phyloP scores from a whole-genome alignment of 2,113 vertebrate genomes.

The Verasper variegatus region DNA sequence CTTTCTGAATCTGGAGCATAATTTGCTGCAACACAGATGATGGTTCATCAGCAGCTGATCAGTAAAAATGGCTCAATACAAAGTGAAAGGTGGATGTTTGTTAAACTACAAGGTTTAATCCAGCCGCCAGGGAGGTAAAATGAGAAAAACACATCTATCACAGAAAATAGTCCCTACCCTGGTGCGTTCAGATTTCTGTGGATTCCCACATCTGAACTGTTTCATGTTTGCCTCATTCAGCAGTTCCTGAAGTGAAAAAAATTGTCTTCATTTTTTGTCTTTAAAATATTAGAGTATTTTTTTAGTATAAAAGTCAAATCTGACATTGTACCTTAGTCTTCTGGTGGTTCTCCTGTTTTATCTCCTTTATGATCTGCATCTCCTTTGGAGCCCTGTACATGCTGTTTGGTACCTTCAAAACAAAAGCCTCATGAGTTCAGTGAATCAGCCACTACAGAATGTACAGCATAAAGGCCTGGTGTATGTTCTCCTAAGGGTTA shows the following conservation, averaged over 20 bases:
- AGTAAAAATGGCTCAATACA: not conserved
- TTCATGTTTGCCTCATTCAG: conserved; percentile 83
- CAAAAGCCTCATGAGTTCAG: not conserved
- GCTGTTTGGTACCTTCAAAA: conserved; percentile 84
- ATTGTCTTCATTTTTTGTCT: not conserved
- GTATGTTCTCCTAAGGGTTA: not conserved
- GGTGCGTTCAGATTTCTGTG: conserved; percentile 79
- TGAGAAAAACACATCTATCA: not conserved
- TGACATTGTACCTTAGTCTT: conserved; percentile 84
- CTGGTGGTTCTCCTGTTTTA: conserved; percentile 82
- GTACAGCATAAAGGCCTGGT: not conserved
- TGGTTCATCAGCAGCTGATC: not conserved
- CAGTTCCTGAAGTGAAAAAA: conserved; percentile 72
- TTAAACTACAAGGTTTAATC: not conserved
- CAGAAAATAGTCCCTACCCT: conserved; percentile 63
- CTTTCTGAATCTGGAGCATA: conserved; percentile 75
- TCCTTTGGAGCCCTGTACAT: conserved; percentile 87
- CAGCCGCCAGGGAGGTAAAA: not conserved
- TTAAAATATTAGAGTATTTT: not conserved
- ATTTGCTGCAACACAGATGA: conserved; percentile 63
- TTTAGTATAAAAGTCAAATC: not conserved
- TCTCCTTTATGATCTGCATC: conserved; percentile 78
- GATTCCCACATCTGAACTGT: conserved; percentile 81
- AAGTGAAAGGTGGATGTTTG: not conserved
- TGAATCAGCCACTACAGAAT: not conserved